Evolutionary conservation across 2,888 invertebrate genomes (phyloP).

Genomic region (Melanophora roralis): DNA sequence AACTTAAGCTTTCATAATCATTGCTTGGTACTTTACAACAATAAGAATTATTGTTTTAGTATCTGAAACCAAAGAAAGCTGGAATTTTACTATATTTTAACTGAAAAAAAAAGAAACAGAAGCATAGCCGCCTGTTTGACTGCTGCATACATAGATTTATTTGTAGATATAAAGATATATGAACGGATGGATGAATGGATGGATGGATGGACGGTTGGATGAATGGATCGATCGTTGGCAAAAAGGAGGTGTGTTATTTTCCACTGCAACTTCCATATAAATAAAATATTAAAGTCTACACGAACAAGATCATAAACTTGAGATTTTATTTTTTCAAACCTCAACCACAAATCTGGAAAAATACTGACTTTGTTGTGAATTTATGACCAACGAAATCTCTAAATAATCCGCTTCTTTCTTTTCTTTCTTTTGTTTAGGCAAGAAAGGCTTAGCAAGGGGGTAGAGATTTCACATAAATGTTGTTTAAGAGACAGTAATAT

Average conservation of each 20-base stretch:
- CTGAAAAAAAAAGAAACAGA: conserved; percentile 36
- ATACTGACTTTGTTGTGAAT: conserved; percentile 57
- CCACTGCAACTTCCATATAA: not conserved
- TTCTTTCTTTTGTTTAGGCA: not conserved
- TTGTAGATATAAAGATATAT: not conserved
- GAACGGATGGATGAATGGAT: not conserved
- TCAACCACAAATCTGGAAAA: conserved; percentile 41
- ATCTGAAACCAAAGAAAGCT: not conserved
- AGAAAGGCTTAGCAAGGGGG: conserved; percentile 20
- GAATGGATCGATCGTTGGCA: not conserved
- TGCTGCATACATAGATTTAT: not conserved
- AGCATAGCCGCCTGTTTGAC: conserved; percentile 59
- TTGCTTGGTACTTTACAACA: conserved; percentile 12
- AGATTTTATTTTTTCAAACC: conserved; percentile 62
- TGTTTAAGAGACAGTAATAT: conserved; percentile 17
- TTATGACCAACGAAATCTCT: conserved; percentile 21
- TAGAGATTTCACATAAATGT: conserved; percentile 57
- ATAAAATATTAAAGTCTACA: conserved; percentile 46
- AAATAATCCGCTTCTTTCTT: not conserved
- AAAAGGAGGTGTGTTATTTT: conserved; percentile 50
- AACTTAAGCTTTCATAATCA: conserved; percentile 50
- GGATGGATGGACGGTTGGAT: not conserved
- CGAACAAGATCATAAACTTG: conserved; percentile 69
- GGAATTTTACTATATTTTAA: not conserved
- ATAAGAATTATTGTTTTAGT: conserved; percentile 33